Evolutionary conservation across 2,797 vertebrate genomes (phyloP).

Genomic region (Rachycentron canadum): DNA sequence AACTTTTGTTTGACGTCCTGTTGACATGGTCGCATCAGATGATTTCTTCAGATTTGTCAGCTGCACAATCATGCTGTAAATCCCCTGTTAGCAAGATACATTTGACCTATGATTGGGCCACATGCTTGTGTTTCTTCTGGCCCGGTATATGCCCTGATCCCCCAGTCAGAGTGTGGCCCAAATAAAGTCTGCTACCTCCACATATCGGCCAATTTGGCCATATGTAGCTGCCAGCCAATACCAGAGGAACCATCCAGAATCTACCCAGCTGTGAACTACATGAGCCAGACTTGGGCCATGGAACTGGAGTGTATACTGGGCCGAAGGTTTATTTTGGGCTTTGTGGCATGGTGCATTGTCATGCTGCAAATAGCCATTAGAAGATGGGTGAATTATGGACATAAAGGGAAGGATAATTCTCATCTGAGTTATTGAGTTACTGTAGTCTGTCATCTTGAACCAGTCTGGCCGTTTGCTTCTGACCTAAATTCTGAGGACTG

Average conservation of each 20-base stretch:
- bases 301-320: too few relatives aligned
- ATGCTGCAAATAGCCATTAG: background rate
- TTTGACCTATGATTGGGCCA: too few relatives aligned
- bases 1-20: background rate
- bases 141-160: too few relatives aligned
- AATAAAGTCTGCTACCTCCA: too few relatives aligned
- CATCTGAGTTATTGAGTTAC: background rate
- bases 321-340: too few relatives aligned
- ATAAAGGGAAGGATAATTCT: background rate
- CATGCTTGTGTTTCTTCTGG: too few relatives aligned
- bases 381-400: background rate
- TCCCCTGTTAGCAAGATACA: background rate
- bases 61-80: background rate
- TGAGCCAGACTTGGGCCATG: too few relatives aligned
- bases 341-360: background rate
- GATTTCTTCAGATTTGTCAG: background rate
- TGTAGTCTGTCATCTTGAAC: background rate
- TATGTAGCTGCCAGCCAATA: too few relatives aligned
- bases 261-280: too few relatives aligned
- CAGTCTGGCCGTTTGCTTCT: background rate
- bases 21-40: conserved; percentile 4
- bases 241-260: too few relatives aligned
- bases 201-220: too few relatives aligned
- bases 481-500: background rate
- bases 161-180: too few relatives aligned